Base-by-base conservation (phyloP, 2,113 vertebrate genomes). In the Cryptotis parvus region DNA sequence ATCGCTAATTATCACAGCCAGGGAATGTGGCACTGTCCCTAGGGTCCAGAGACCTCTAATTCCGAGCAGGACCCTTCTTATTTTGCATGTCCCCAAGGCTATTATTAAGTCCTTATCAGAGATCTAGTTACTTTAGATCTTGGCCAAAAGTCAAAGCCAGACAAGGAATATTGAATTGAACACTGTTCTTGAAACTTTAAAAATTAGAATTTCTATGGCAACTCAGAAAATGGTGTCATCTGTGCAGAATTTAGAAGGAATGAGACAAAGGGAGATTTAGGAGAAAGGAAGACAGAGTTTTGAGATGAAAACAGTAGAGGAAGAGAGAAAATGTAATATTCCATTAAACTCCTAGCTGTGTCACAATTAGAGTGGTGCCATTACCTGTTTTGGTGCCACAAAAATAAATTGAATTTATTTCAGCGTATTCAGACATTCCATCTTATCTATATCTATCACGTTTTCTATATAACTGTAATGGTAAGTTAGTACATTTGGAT, bases 31-130 rank as follows among this genome's bases (percentile, higher is more conserved):
- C 6, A 0, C 43, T 74, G 72, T 90, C 69, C 39, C 70, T 29
- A n/a, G 82, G 70, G 55, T 89, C 79, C 55, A 27, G 49, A 79
- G 39, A 52, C 61, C 77, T 92, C 55, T 81, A 52, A 77, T 76
- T 20, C 29, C 10, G 33, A 88, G 52, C 12, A 52, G 74, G 43
- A 69, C 75, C 39, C 45, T 37, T 68, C 37, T 87, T 29, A 58
- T 85, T 80, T 72, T 92, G 18, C 7, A 0, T 69, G 73, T 78
- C 55, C 72, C 33, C 37, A 86, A 87, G 49, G 65, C 24, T 39
- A 72, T 82, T 39, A 72, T 82, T 94, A 89, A 84, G 3, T 70
- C 55, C 65, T 93, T 92, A 78, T 61, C 91, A 93, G 72, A 94
- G 76, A 55, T 66, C 27, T 45, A 87, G 35, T 75, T 87, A 84